Evolutionary conservation across 2,888 invertebrate genomes (phyloP), one percentile per base, ranked within the genome.

Genomic region (Acrobasis repandana): DNA sequence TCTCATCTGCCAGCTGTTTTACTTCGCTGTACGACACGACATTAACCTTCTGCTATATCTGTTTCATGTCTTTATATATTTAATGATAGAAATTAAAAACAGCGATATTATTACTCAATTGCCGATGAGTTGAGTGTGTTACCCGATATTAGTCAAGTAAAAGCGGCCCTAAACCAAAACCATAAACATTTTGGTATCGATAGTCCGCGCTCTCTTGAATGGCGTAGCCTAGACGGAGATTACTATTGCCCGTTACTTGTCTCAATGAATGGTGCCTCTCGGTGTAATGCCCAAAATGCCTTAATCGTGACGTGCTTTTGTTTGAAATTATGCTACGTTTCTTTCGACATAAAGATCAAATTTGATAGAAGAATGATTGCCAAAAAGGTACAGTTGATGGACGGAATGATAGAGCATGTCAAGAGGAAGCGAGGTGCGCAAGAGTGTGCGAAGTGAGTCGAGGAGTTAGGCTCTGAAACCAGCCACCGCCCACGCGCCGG

Each of bases 191-290:
- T 71, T 74, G 66, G 63, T 48, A 66, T 63, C 71, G 85, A 85
- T 68, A 76, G 82, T 88, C 88, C 87, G 58, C 66, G 73, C 66
- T 76, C 77, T 83, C 79, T 87, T 89, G 90, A 90, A 90, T 89
- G 90, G 88, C 86, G 82, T 78, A 80, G 84, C 77, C 82, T 81
- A 84, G 86, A 82, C 81, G 72, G 77, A 86, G 85, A 86, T 85
- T 86, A 89, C 88, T 89, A 89, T 88, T 86, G 85, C 82, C 90
- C 90, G 90, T 90, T 90, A 90, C 85, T 89, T 86, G 83, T 86
- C 86, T 90, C 84, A 90, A 90, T 90, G 90, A 89, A 89, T 88
- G 86, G 85, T 85, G 80, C 80, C 82, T 83, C 82, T 78, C 78
- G 75, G 71, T 70, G 79, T 76, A 77, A 77, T 76, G 74, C 76